Base-by-base conservation (phyloP, 2,888 invertebrate species). In the Luperina testacea region DNA sequence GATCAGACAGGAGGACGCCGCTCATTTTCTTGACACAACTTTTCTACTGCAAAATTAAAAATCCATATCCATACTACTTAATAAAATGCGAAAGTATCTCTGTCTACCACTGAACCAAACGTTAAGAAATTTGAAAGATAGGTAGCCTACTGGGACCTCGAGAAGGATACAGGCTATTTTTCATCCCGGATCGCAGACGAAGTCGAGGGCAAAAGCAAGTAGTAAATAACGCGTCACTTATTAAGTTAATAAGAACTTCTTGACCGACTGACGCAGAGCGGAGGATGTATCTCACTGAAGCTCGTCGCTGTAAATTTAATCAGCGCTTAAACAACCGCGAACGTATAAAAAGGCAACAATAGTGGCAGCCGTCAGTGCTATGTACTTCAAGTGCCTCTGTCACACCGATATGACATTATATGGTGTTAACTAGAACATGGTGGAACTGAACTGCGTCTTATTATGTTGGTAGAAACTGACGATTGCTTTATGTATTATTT, bases 281-380 rank as follows among this genome's bases (percentile, higher is more conserved):
- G 42, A 32, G 48, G 15, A 7, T 59, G 72, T 63, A 42, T 64
- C 70, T 61, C 59, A 61, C 27, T 65, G 24, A 57, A 63, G 57
- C 75, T 70, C 57, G 65, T 70, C 20, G 7, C 32, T 45, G 70
- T 69, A 77, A 77, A 77, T 80, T 84, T 74, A 74, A 84, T 81
- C 75, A 81, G 75, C 70, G 42, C n/a, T 45, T 61, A 42, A 32
- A 67, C 63, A 83, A 68, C 59, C 27, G 68, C 45, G 59, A 65
- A n/a, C 70, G 63, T 27, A 68, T 81, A 73, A 78, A 78, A 71
- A 75, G 20, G 51, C 72, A 70, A 82, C 65, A 67, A 80, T 73
- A 83, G 84, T 77, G 72, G 48, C 67, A 64, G 74, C 38, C 57
- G 72, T 72, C 82, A 57, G 75, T 38, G 13, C 3, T n/a, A 45